Evolutionary conservation across 2,888 invertebrate species (phyloP).

Genomic region (Archips xylosteana): DNA sequence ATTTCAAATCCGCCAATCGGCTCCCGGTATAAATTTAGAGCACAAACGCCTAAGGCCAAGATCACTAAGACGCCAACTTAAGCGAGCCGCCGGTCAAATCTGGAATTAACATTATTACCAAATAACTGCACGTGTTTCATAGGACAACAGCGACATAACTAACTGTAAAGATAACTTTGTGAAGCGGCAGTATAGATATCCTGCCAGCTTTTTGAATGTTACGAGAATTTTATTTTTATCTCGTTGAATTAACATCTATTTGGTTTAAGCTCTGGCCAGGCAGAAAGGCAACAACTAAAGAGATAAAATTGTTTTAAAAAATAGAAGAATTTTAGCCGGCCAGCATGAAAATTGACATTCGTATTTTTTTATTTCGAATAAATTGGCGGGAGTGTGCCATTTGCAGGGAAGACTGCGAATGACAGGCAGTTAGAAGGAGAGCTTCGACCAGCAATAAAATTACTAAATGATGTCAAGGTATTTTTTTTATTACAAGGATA

Average conservation of each 20-base stretch:
- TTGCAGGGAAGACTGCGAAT: too few relatives aligned
- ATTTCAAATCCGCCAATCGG: conserved; percentile 37
- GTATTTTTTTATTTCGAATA: too few relatives aligned
- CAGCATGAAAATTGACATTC: background rate
- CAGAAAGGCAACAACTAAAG: background rate
- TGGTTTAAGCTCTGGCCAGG: background rate
- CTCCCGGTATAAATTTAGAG: conserved; percentile 33
- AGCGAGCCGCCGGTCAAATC: background rate
- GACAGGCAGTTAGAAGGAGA: too few relatives aligned
- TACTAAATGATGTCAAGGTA: too few relatives aligned
- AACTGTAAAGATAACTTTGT: conserved; percentile 3
- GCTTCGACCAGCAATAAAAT: too few relatives aligned
- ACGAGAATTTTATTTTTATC: background rate
- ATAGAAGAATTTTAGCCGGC: background rate
- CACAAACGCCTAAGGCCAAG: conserved; percentile 13
- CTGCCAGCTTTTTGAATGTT: conserved; percentile 4
- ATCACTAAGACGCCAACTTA: background rate
- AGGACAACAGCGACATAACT: background rate
- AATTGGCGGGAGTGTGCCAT: too few relatives aligned
- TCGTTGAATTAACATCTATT: background rate
- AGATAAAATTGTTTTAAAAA: background rate
- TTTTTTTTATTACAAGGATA: too few relatives aligned
- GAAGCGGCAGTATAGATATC: background rate
- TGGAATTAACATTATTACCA: background rate
- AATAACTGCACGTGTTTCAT: background rate